Conservation (phyloP, 2,113 vertebrate genomes). For the Ceyx melanurus region DNA sequence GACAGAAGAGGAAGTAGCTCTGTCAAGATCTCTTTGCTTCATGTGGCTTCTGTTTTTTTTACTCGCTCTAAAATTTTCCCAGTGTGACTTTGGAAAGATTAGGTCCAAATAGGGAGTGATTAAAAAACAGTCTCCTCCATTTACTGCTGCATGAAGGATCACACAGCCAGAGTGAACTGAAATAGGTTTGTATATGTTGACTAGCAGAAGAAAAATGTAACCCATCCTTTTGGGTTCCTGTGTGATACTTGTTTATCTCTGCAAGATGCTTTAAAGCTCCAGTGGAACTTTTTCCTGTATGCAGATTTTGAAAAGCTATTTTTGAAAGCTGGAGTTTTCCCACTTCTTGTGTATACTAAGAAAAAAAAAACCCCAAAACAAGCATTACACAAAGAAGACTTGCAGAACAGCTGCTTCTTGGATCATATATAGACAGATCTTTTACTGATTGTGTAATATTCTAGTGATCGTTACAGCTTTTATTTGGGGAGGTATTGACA, state of each 20-base stretch:
- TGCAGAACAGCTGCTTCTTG: not conserved
- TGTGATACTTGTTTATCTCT: not conserved
- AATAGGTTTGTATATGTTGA: not conserved
- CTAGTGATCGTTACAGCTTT: not conserved
- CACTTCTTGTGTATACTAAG: not conserved
- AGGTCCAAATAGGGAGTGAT: not conserved
- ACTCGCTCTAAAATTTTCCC: not conserved
- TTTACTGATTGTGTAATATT: not conserved
- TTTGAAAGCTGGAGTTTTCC: not conserved
- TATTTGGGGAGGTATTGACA: not conserved
- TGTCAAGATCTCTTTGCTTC: not conserved
- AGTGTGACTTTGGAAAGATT: not conserved
- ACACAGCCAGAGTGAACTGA: not conserved
- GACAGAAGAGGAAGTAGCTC: constrained; percentile 8
- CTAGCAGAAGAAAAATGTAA: not conserved
- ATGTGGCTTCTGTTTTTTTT: not conserved
- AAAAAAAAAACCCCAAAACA: not conserved
- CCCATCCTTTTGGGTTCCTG: not conserved
- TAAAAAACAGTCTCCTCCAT: not conserved
- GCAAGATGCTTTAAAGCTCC: not conserved
- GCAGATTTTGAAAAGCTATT: not conserved
- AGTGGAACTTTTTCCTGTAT: not conserved
- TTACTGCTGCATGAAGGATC: not conserved
- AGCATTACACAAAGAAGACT: not conserved
- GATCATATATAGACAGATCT: accelerated